Evolutionary conservation across 2,797 vertebrate species (phyloP).

Genomic region (Protonibea diacanthus): DNA sequence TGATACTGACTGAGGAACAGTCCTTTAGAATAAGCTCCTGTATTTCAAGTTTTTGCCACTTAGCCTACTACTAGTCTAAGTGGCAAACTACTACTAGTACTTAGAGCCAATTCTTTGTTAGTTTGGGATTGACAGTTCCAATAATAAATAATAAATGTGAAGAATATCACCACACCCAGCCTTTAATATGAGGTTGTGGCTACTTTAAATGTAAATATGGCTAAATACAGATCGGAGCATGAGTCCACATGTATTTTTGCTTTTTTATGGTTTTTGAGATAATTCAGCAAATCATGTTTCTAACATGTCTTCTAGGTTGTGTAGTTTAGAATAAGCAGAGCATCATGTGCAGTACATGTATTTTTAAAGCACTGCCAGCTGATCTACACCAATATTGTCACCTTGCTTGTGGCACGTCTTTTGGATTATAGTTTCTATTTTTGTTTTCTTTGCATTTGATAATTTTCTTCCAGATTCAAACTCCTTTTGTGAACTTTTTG

Average conservation of each 20-base stretch:
- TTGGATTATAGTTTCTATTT: background rate
- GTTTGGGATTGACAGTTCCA: background rate
- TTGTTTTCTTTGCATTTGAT: background rate
- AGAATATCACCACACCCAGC: background rate
- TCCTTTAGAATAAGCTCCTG: background rate
- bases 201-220: background rate
- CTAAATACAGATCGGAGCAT: background rate
- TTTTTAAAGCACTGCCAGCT: background rate
- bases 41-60: background rate
- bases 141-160: background rate
- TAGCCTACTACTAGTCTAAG: no score
- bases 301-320: background rate
- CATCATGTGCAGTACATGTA: background rate
- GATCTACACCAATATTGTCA: background rate
- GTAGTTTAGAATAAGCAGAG: background rate
- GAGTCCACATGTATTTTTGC: background rate
- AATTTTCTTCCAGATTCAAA: constrained; percentile 1
- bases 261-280: background rate
- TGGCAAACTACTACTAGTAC: no score
- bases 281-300: background rate
- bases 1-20: no score
- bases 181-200: background rate
- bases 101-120: background rate
- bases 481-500: constrained; percentile 1
- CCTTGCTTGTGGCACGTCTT: background rate